Percentiles rank a stretch among this genome's conserved stretches.
Evolutionary conservation across 2,113 vertebrate genomes (phyloP).

Genomic region (Channa maculata): DNA sequence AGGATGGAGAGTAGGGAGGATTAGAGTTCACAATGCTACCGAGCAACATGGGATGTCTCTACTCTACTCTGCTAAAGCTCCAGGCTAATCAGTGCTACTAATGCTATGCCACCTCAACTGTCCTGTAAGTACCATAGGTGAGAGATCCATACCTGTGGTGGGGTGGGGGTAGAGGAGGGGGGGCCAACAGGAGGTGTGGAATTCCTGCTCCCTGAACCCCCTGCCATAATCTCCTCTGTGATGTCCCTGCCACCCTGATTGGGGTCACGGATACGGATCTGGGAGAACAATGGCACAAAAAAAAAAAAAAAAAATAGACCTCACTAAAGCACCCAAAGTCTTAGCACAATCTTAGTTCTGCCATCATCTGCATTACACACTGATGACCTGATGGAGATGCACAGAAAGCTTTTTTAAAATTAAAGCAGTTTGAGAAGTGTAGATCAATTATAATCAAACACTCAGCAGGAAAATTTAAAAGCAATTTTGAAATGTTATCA

Average conservation of each 20-base stretch:
- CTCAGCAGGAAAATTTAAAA: background rate
- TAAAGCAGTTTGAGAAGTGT: no score
- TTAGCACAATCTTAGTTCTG: background rate
- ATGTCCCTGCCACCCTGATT: constrained; percentile 98
- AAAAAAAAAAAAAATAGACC: constrained; percentile 56
- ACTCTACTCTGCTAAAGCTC: background rate
- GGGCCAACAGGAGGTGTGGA: constrained; percentile 91
- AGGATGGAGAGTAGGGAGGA: constrained; percentile 9
- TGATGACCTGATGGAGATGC: background rate
- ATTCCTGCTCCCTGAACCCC: constrained; percentile 93
- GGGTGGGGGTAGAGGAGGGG: constrained; percentile 91
- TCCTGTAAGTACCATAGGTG: background rate
- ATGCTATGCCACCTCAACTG: constrained; percentile 1
- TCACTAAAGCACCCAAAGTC: constrained; percentile 68
- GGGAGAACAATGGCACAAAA: constrained; percentile 67
- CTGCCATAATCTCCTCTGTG: constrained; percentile 99
- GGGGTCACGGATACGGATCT: constrained; percentile 99
- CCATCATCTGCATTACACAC: background rate
- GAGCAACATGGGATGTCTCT: constrained; percentile 32
- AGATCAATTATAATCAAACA: no score
- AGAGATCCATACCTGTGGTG: constrained; percentile 89
- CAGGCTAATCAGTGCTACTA: constrained; percentile 20
- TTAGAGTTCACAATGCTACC: constrained; percentile 23
- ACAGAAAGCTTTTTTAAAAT: no score
- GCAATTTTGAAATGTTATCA: background rate